Conservation (phyloP, 2,888 invertebrate genomes). For the Coenonympha arcania region DNA sequence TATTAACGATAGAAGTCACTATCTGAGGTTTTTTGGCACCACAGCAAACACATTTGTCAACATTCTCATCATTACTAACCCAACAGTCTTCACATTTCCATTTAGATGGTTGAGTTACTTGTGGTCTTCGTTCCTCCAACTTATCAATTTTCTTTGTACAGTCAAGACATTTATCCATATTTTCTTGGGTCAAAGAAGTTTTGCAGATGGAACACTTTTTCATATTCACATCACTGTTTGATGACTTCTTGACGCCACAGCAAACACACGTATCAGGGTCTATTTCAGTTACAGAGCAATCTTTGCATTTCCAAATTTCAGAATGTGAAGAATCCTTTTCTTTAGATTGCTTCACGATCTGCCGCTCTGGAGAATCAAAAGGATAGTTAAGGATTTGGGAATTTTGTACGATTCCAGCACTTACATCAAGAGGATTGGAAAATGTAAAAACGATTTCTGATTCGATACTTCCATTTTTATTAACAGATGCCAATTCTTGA, state of each 20-base stretch:
- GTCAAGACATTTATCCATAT: conserved; percentile 37
- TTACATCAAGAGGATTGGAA: conserved; percentile 44
- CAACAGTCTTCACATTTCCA: conserved; percentile 51
- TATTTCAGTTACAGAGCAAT: conserved; percentile 42
- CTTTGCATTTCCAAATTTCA: conserved; percentile 42
- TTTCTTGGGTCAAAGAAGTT: conserved; percentile 30
- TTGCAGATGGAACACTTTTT: conserved; percentile 41
- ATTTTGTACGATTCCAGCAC: conserved; percentile 30
- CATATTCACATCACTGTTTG: conserved; percentile 11
- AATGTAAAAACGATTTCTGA: conserved; percentile 38
- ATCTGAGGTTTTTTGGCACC: conserved; percentile 31
- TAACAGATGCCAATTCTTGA: background rate
- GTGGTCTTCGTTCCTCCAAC: conserved; percentile 20
- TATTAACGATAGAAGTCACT: background rate
- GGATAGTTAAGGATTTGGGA: conserved; percentile 35
- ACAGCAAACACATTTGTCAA: conserved; percentile 44
- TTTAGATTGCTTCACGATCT: conserved; percentile 33
- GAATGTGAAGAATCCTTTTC: conserved; percentile 19
- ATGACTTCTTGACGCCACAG: conserved; percentile 40
- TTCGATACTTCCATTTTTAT: background rate
- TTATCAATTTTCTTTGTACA: conserved; percentile 36
- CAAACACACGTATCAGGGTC: conserved; percentile 43
- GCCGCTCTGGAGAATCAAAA: conserved; percentile 45
- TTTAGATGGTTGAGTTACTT: conserved; percentile 29
- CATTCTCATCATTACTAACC: conserved; percentile 39